Percentiles rank a stretch among this genome's conserved stretches.
Conservation (phyloP, 2,888 invertebrate genomes). For the Thysanoteuthis rhombus region DNA sequence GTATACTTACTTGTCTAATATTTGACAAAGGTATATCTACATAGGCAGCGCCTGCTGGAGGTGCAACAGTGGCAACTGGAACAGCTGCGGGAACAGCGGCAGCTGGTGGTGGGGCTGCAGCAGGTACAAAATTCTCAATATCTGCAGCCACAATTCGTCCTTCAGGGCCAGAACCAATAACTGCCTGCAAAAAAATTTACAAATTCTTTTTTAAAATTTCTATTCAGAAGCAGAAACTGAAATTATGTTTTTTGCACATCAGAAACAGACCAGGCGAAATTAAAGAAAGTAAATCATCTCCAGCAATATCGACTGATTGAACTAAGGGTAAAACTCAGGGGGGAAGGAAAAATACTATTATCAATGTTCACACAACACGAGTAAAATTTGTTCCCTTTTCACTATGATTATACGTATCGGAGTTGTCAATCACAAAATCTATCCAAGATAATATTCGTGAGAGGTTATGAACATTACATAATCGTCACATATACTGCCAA, state of each 20-base stretch:
- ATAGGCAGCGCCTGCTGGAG: constrained; percentile 66
- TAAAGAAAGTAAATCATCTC: too few relatives aligned
- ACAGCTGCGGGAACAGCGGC: constrained; percentile 34
- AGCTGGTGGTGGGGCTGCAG: constrained; percentile 66
- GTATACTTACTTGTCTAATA: constrained; percentile 75
- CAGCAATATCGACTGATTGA: too few relatives aligned
- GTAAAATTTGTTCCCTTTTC: too few relatives aligned
- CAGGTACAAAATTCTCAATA: constrained; percentile 54
- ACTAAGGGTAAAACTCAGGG: too few relatives aligned
- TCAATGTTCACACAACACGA: too few relatives aligned
- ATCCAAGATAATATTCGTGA: too few relatives aligned
- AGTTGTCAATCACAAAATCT: too few relatives aligned
- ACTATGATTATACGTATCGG: too few relatives aligned
- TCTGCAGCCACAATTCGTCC: constrained; percentile 63
- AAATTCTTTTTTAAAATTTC: background rate
- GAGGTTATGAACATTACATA: too few relatives aligned
- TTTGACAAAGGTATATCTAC: constrained; percentile 85
- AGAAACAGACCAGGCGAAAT: too few relatives aligned
- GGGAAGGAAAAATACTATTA: too few relatives aligned
- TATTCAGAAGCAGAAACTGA: background rate
- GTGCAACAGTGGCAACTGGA: constrained; percentile 41
- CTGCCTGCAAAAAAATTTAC: constrained; percentile 42
- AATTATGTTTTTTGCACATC: background rate
- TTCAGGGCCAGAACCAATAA: constrained; percentile 61
- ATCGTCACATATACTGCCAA: too few relatives aligned